Evolutionary conservation across 2,888 invertebrate species (phyloP), one percentile per base, ranked within the genome.

Genomic region (Horisme vitalbata): DNA sequence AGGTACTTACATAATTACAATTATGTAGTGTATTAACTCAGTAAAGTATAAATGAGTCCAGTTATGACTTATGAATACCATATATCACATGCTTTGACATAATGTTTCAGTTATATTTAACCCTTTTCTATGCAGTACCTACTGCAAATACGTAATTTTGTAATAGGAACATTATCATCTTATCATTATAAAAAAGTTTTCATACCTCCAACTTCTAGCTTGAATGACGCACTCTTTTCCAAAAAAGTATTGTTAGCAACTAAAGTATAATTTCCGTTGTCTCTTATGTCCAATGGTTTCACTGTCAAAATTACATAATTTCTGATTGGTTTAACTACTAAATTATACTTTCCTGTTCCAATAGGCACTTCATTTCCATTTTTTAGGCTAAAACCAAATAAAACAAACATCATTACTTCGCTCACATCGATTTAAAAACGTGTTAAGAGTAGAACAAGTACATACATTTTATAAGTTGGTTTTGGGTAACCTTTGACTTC

Each of bases 231-330:
- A 24, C 27, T 65, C 18, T 62, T 46, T 1, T 43, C 63, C 2
- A 53, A 23, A 30, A 71, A 60, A 4, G 62, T 52, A 51, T 83
- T 88, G 2, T 27, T 50, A 3, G 72, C 79, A 0, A 64, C 52
- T 1, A 85, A 38, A 0, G 83, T 83, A 37, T 86, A 88, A 31
- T 74, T 77, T 7, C 61, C 88, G 0, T 73, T 71, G 32, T 87
- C 84, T 10, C 20, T 9, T 9, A 46, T 5, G 8, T 9, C 27
- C 18, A 31, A 7, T 9, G 10, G 2, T 2, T 11, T 12, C 2
- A 36, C 28, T 2, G 2, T n/a, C 7, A 41, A 32, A 11, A 8
- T 7, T 11, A 11, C 6, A 8, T 35, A 13, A 20, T 31, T 23
- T 3, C 7, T 9, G 4, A 2, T 2, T 12, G 3, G 24, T 12